These are phyloP conservation scores for Aphidius colemani DNA, from an alignment of 2,888 invertebrate genomes.

Conservation along the genomic window DNA sequence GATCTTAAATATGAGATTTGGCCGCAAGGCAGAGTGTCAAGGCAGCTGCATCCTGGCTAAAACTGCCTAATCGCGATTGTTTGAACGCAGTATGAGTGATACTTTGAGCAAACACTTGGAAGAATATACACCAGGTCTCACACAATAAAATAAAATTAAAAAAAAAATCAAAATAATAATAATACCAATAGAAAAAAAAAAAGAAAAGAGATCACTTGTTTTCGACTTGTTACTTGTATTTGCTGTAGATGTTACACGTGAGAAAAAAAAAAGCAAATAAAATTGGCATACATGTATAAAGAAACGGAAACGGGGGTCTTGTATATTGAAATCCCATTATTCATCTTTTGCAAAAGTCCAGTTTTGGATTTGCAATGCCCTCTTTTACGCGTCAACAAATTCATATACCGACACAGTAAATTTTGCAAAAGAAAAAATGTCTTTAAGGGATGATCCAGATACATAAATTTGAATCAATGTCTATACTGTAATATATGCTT, in stretches of 20 bases:
- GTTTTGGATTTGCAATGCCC: slow-evolving; percentile 33
- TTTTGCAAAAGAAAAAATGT: slow-evolving; percentile 12
- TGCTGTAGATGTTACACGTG: not conserved
- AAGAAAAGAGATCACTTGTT: not conserved
- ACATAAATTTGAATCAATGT: not conserved
- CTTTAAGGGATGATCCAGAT: slow-evolving; percentile 2
- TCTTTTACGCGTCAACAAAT: slow-evolving; percentile 35
- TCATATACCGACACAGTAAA: slow-evolving; percentile 13
- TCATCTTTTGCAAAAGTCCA: slow-evolving; percentile 17
- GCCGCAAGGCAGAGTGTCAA: not conserved
- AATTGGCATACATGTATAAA: not conserved
- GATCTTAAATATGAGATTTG: slow-evolving; percentile 11
- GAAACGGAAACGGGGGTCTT: slow-evolving; percentile 18
- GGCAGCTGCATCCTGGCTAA: slow-evolving; percentile 43
- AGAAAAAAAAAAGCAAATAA: not conserved
- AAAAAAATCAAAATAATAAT: not conserved
- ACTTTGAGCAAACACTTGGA: slow-evolving; percentile 46
- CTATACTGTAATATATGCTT: not conserved
- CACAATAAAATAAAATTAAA: not conserved
- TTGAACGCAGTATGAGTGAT: slow-evolving; percentile 33
- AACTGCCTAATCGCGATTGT: slow-evolving; percentile 33
- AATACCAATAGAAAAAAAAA: not conserved
- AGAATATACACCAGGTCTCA: not conserved
- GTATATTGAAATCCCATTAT: slow-evolving; percentile 4
- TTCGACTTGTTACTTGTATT: not conserved